These are phyloP conservation scores for Euplexia lucipara DNA, from an alignment of 2,888 invertebrate species.

Conservation along the genomic window DNA sequence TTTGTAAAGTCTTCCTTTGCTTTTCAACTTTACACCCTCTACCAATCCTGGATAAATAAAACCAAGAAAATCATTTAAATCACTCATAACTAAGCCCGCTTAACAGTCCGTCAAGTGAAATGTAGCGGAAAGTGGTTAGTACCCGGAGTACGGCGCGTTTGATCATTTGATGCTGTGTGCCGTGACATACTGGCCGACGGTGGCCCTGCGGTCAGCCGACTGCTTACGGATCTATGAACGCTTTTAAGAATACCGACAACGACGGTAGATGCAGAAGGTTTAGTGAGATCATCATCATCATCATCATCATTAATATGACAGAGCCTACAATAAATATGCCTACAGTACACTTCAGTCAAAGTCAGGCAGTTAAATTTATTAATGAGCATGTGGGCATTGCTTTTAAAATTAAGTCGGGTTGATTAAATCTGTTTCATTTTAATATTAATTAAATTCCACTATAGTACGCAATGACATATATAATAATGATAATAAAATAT, in stretches of 20 bases:
- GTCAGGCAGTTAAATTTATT: too few relatives aligned
- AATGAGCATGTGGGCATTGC: too few relatives aligned
- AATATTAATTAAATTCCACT: too few relatives aligned
- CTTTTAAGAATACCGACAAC: conserved; percentile 66
- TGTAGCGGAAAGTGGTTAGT: conserved; percentile 81
- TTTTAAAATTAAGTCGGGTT: too few relatives aligned
- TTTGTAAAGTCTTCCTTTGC: too few relatives aligned
- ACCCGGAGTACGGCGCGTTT: conserved; percentile 75
- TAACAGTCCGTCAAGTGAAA: conserved; percentile 71
- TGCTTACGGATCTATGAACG: conserved; percentile 81
- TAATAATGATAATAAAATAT: too few relatives aligned
- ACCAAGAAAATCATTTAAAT: conserved; percentile 18
- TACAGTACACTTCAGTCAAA: too few relatives aligned
- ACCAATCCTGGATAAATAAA: conserved; percentile 9
- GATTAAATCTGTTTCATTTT: too few relatives aligned
- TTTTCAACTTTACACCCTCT: not conserved
- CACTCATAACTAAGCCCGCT: conserved; percentile 42
- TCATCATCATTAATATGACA: not conserved
- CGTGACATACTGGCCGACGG: conserved; percentile 83
- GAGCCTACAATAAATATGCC: too few relatives aligned
- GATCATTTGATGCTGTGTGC: conserved; percentile 76
- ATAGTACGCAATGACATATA: too few relatives aligned
- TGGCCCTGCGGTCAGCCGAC: conserved; percentile 73
- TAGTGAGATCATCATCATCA: not conserved
- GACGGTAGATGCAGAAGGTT: conserved; percentile 29